Evolutionary conservation across 1,140 invertebrate genomes (phyloP).

Genomic region (Pseudomyrmex cubaensis): DNA sequence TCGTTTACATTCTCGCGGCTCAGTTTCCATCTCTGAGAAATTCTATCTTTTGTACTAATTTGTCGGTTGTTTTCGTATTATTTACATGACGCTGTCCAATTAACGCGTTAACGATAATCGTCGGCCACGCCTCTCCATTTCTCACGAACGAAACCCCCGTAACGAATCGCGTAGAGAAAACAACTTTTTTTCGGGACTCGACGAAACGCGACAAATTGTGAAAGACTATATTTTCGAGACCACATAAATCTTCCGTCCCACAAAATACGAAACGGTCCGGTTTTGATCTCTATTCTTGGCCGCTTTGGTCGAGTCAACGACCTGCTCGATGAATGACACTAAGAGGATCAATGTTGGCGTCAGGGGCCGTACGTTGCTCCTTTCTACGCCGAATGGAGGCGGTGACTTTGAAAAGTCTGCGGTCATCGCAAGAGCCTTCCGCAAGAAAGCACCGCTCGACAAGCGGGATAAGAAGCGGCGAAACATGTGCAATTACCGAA

Average conservation of each 20-base stretch:
- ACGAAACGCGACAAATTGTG: background rate
- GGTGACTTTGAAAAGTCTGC: slow-evolving; percentile 41
- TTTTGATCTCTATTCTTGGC: slow-evolving; percentile 35
- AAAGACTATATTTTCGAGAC: background rate
- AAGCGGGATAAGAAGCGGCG: slow-evolving; percentile 56
- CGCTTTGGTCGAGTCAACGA: slow-evolving; percentile 34
- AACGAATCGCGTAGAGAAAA: background rate
- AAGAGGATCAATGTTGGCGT: slow-evolving; percentile 41
- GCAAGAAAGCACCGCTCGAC: slow-evolving; percentile 43
- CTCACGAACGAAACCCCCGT: background rate
- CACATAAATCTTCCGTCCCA: background rate
- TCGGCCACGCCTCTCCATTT: slow-evolving; percentile 1
- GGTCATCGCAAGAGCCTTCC: slow-evolving; percentile 29
- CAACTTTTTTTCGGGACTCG: background rate
- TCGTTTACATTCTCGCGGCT: background rate
- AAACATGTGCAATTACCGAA: slow-evolving; percentile 61
- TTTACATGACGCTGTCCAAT: background rate
- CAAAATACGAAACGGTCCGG: slow-evolving; percentile 30
- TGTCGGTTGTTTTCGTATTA: background rate
- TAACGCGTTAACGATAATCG: slow-evolving; percentile 13
- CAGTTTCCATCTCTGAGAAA: background rate
- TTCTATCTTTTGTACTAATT: background rate
- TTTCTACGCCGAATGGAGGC: slow-evolving; percentile 29
- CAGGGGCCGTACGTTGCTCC: background rate
- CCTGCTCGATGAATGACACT: slow-evolving; percentile 38